Evolutionary conservation across 2,113 vertebrate genomes (phyloP), one percentile per base, ranked within the genome.

Genomic region (Mugil cephalus): DNA sequence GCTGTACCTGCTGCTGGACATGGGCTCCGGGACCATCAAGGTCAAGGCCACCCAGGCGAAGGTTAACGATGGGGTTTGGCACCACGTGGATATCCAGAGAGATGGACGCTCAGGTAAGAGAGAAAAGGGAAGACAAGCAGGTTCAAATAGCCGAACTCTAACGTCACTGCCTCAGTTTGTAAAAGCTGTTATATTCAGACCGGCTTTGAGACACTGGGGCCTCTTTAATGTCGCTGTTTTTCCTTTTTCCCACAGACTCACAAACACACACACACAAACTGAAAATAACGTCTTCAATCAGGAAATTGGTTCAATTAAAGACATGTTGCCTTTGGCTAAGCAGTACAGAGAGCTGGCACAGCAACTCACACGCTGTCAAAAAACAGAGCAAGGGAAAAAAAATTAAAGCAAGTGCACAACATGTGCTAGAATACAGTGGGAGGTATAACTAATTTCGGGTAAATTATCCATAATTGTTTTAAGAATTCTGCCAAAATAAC

Each of bases 1-100:
- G 75, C 93, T 99, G 15, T 99, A 96, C 72, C 91, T 99, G 72
- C 92, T 99, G 83, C 91, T 99, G 80, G 98, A 99, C 79, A 99
- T 99, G 98, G 98, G 98, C 46, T 99, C 98, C 0, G 98, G 98
- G 24, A 98, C 98, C 17, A 97, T 98, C 84, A 99, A 99, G 88
- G 96, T 99, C 72, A 99, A 98, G 73, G 97, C 97, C 61, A 99
- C 98, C 0, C 95, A 96, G 89, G 96, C 95, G 59, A 99, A 99
- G 91, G 96, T 98, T 82, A 99, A 96, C 2, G 97, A 99, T 7
- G 97, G 97, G 19, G 94, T 93, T 64, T 99, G 98, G 98, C 96
- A 98, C 92, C 98, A 99, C 0, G 98, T 99, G 91, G 98, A 99
- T 87, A 98, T 99, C 86, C 98, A 99, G 79, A 92, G 98, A 72